These are phyloP conservation scores for Gerris lacustris DNA, from an alignment of 2,888 invertebrate species.

Conservation along the genomic window DNA sequence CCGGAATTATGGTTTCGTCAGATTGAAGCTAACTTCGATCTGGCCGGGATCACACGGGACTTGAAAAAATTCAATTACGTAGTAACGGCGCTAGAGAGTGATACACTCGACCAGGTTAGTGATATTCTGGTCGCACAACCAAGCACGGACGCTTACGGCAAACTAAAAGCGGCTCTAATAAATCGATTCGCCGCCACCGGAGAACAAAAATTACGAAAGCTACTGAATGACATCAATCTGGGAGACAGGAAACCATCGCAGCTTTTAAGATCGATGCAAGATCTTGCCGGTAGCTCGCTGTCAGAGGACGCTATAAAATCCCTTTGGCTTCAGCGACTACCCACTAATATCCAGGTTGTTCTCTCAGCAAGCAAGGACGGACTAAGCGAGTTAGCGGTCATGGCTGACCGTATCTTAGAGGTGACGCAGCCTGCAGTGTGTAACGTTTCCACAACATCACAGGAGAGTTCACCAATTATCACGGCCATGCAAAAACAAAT, in stretches of 20 bases:
- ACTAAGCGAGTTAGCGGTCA: background rate
- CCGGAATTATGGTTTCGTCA: background rate
- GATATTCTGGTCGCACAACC: background rate
- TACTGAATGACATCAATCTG: conserved; percentile 28
- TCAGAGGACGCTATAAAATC: conserved; percentile 12
- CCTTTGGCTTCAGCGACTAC: conserved; percentile 19
- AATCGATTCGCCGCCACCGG: background rate
- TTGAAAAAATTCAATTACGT: background rate
- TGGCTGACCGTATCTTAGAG: background rate
- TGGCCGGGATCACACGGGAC: background rate
- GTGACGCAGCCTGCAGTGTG: background rate
- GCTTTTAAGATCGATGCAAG: conserved; percentile 27
- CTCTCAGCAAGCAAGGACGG: conserved; percentile 7
- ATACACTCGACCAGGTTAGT: background rate
- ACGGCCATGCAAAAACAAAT: background rate
- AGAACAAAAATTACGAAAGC: conserved; percentile 18
- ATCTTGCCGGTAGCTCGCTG: conserved; percentile 19
- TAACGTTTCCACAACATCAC: background rate
- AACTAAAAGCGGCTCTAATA: background rate
- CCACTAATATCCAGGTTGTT: conserved; percentile 13
- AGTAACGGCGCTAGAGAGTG: background rate
- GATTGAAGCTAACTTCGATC: background rate
- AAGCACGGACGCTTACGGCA: background rate
- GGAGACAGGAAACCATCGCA: conserved; percentile 24
- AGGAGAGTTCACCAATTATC: background rate